Base-by-base conservation (phyloP, 2,797 vertebrate species). In the Poecile montanus region DNA sequence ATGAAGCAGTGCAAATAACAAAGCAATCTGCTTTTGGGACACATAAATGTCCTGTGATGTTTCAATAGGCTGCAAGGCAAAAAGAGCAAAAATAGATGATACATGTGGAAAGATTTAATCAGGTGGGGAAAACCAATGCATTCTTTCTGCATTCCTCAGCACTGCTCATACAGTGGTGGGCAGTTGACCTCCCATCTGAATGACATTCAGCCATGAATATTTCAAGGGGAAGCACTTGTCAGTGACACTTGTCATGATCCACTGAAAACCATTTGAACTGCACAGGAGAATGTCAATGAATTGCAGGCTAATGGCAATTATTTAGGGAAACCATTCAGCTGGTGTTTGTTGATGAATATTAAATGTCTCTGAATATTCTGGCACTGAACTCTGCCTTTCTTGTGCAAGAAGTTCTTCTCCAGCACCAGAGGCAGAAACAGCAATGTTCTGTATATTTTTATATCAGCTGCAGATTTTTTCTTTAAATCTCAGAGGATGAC, bases 1-100 rank as follows among this genome's bases (percentile, higher is more conserved):
- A 96, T 89, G 91, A 97, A 97, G 63, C 94, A 96, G 75, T 94
- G 95, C 48, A 97, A 95, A 63, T 92, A 94, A 26, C 86, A 96
- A 96, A 91, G 86, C 88, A 63, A 53, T 94, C 63, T 97, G 95
- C 78, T 97, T 95, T 92, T 96, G 93, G 63, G 92, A 96, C 16
- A 97, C 63, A 61, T 94, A 72, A 80, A 94, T 94, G 60, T 96
- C 94, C 91, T 91, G 86, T 71, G 93, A 68, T 79, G 67, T 95
- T 92, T 96, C 89, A 8, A 86, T 40, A 85, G 96, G 72, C 91
- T 97, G 73, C 57, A 75, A 76, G 40, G 60, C 65, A 80, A 85
- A 84, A 18, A 51, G 74, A 42, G 58, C 29, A 88, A 38, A 89
- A 85, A 57, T 20, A 45, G 32, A n/a, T 56, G 8, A 61, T 17